phyloP scores from a whole-genome alignment of 2,113 vertebrate genomes.

The Camelus dromedarius region DNA sequence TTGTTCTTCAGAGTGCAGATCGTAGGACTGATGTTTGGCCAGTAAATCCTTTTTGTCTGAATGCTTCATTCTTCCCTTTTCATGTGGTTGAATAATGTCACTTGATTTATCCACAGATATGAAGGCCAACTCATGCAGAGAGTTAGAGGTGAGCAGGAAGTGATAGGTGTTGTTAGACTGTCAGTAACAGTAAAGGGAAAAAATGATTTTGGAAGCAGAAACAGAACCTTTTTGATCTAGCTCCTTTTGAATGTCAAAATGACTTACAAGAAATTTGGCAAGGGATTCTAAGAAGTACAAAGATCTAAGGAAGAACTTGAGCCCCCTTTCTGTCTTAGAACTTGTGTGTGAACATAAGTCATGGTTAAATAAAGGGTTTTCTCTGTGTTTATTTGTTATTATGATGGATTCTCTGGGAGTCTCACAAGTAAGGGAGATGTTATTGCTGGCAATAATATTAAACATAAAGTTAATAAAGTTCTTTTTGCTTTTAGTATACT shows the following conservation, averaged over 20 bases:
- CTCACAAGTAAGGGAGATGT: background rate
- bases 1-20: background rate
- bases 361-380: conserved; percentile 32
- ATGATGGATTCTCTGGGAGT: background rate
- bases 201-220: conserved; percentile 56
- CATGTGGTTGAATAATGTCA: background rate
- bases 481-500: background rate
- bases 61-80: background rate
- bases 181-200: conserved; percentile 57
- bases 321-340: conserved; percentile 7
- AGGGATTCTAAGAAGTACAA: conserved; percentile 56
- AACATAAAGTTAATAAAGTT: background rate
- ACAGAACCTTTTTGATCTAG: conserved; percentile 65
- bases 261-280: conserved; percentile 58
- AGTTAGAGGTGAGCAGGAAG: conserved; percentile 38
- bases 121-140: background rate
- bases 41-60: background rate
- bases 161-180: conserved; percentile 53
- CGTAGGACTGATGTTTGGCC: background rate
- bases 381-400: background rate
- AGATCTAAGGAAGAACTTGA: conserved; percentile 56
- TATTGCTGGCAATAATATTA: background rate
- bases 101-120: conserved; percentile 47
- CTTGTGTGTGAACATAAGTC: background rate
- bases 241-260: conserved; percentile 74